A percentile compares a stretch with the other conserved stretches of the same genome.
Evolutionary conservation across 2,888 invertebrate genomes (phyloP).

Genomic region (Perizoma flavofasciatum): DNA sequence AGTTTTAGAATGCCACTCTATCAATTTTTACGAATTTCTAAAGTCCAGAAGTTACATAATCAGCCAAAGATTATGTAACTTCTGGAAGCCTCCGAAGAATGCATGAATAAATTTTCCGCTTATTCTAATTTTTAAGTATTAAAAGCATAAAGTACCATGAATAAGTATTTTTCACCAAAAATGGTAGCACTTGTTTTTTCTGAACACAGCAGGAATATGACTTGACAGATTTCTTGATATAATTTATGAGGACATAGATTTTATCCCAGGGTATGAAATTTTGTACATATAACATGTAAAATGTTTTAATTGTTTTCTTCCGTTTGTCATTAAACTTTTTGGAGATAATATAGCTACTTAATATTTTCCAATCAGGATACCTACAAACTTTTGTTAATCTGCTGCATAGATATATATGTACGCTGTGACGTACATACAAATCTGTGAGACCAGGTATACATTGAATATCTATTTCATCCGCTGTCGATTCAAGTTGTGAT

Average conservation of each 20-base stretch:
- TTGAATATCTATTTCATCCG: too few species aligned
- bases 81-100: slow-evolving; percentile 41
- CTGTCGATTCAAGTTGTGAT: too few species aligned
- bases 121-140: slow-evolving; percentile 59
- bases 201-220: slow-evolving; percentile 21
- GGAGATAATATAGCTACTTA: too few species aligned
- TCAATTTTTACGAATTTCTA: slow-evolving; percentile 21
- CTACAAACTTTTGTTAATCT: too few species aligned
- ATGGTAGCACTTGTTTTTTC: slow-evolving; percentile 13
- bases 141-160: slow-evolving; percentile 48
- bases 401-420: too few species aligned
- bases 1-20: too few species aligned
- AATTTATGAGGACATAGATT: slow-evolving; percentile 26
- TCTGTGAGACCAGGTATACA: too few species aligned
- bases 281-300: slow-evolving; percentile 10
- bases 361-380: too few species aligned
- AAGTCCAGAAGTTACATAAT: slow-evolving; percentile 34
- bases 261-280: slow-evolving; percentile 8
- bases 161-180: slow-evolving; percentile 41
- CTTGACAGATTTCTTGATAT: slow-evolving; percentile 24
- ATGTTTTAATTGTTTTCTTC: background rate
- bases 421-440: too few species aligned
- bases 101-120: slow-evolving; percentile 51
- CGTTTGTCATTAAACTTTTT: too few species aligned
- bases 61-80: slow-evolving; percentile 23